phyloP scores from a whole-genome alignment of 1,140 invertebrate species.

The Procambarus clarkii region DNA sequence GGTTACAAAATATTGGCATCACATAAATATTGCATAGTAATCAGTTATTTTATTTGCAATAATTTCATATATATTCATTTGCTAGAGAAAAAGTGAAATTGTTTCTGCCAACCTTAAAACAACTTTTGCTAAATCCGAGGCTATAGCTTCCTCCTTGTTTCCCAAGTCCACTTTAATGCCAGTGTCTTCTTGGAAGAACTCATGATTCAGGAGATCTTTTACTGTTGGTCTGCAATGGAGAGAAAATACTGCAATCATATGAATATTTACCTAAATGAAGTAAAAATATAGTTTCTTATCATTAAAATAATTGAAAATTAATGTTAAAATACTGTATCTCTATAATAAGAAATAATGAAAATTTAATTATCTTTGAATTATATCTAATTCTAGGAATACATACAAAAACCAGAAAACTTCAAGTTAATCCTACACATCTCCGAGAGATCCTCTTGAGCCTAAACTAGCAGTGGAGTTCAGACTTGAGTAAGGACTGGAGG shows the following conservation, averaged over 20 bases:
- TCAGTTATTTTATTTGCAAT: too few relatives aligned
- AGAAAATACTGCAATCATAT: neutral
- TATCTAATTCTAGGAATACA: neutral
- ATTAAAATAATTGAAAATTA: too few relatives aligned
- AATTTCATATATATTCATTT: neutral
- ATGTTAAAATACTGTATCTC: too few relatives aligned
- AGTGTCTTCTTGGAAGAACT: slow-evolving; percentile 98
- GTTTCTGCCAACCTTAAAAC: slow-evolving; percentile 81
- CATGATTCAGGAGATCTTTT: slow-evolving; percentile 95
- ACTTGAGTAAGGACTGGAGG: slow-evolving; percentile 62
- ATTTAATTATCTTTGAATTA: too few relatives aligned
- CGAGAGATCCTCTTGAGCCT: slow-evolving; percentile 45
- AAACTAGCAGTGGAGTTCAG: slow-evolving; percentile 29
- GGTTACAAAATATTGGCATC: too few relatives aligned
- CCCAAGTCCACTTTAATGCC: slow-evolving; percentile 96
- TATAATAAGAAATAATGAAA: too few relatives aligned
- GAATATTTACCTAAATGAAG: too few relatives aligned
- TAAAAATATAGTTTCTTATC: too few relatives aligned
- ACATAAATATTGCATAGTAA: too few relatives aligned
- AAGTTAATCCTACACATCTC: slow-evolving; percentile 42
- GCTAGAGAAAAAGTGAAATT: neutral
- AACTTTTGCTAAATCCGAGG: slow-evolving; percentile 81
- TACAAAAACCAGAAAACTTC: neutral
- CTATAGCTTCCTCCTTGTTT: slow-evolving; percentile 82
- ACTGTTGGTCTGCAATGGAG: slow-evolving; percentile 85